Percentiles rank a stretch among this genome's conserved stretches.
These are phyloP conservation scores for Crioceris asparagi DNA, from an alignment of 2,888 invertebrate species.

Conservation along the genomic window DNA sequence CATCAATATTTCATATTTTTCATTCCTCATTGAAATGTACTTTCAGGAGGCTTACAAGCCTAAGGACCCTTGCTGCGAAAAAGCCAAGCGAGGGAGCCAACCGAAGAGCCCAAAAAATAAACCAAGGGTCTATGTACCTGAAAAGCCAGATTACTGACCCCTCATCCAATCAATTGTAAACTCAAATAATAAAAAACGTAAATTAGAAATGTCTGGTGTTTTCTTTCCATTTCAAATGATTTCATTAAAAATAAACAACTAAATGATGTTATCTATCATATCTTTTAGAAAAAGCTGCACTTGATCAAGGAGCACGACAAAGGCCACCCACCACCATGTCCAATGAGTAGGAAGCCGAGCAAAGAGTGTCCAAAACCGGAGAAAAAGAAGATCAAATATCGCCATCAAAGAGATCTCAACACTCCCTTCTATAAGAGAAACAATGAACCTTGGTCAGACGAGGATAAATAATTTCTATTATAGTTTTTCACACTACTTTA, in stretches of 20 bases:
- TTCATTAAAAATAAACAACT: no score
- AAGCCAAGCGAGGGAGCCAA: slow-evolving; percentile 4
- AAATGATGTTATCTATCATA: no score
- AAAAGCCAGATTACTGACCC: slow-evolving; percentile 9
- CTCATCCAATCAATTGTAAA: no score
- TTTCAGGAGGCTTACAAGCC: slow-evolving; percentile 11
- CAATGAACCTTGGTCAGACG: slow-evolving; percentile 9
- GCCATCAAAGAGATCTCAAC: slow-evolving; percentile 12
- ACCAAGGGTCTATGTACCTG: slow-evolving; percentile 11
- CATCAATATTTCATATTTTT: no score
- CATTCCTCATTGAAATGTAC: no score
- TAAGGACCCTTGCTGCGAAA: slow-evolving; percentile 12
- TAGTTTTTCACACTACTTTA: no score
- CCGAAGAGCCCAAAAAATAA: slow-evolving; percentile 1
- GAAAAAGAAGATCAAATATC: slow-evolving; percentile 5
- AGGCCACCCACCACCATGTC: slow-evolving; percentile 14
- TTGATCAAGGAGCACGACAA: slow-evolving; percentile 13
- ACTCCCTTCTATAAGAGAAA: slow-evolving; percentile 9
- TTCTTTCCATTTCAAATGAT: no score
- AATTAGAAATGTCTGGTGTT: no score
- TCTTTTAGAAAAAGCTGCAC: no score
- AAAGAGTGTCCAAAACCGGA: slow-evolving; percentile 9
- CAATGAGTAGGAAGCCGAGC: slow-evolving; percentile 4
- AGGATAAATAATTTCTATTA: no score
- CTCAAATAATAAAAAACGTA: no score